A percentile compares a stretch with the other conserved stretches of the same genome.
phyloP scores from a whole-genome alignment of 2,113 vertebrate genomes.

The Hippocampus comes region DNA sequence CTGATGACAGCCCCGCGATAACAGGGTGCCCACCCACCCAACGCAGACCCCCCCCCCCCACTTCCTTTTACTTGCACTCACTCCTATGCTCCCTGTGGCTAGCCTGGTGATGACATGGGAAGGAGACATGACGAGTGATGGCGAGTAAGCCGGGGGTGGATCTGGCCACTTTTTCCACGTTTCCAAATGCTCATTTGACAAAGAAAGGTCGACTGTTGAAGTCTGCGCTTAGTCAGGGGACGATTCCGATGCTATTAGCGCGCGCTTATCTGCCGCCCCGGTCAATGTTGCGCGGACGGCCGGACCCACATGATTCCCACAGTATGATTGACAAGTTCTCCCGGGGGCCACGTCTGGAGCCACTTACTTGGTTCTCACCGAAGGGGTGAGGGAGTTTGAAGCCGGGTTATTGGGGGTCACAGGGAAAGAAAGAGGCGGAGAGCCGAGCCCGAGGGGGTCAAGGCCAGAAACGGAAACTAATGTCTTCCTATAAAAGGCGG shows the following conservation, averaged over 20 bases:
- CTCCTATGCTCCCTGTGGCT: neutral
- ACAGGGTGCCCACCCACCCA: conserved; percentile 9
- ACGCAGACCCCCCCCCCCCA: neutral
- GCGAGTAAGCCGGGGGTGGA: neutral
- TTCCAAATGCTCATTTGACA: neutral
- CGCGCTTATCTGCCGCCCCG: conserved; percentile 3
- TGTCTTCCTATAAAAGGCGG: neutral
- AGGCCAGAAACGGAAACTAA: conserved; percentile 18
- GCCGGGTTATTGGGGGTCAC: conserved; percentile 47
- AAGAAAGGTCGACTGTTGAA: neutral
- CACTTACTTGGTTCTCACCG: conserved; percentile 51
- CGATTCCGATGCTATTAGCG: conserved; percentile 22
- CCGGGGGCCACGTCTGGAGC: conserved; percentile 61
- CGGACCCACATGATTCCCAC: conserved; percentile 36
- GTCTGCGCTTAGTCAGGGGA: neutral
- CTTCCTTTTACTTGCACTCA: neutral
- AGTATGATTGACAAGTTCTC: conserved; percentile 55
- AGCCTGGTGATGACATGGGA: conserved; percentile 34
- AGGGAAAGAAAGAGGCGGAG: conserved; percentile 11
- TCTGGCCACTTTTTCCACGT: neutral
- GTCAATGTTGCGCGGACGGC: conserved; percentile 18
- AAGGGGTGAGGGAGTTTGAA: conserved; percentile 37
- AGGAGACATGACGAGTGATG: conserved; percentile 38
- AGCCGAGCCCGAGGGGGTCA: conserved; percentile 19
- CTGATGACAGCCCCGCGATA: conserved; percentile 51